Evolutionary conservation across 2,113 vertebrate genomes (phyloP).

Genomic region (Eubucco bourcierii): DNA sequence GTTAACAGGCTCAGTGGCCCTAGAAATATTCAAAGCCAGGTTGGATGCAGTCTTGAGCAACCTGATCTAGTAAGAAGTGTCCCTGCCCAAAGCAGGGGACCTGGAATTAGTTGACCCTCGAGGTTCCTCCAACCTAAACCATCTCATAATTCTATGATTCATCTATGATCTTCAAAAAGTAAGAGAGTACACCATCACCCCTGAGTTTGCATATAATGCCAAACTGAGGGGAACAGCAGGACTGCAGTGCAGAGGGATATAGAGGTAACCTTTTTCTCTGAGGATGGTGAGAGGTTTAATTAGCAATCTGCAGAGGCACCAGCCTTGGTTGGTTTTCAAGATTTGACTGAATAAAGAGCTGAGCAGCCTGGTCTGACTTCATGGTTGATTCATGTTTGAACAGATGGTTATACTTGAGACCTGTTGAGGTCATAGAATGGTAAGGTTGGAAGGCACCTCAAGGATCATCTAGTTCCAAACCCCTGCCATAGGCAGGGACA

Average conservation of each 20-base stretch:
- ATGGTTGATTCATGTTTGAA: neutral
- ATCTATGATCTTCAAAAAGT: neutral
- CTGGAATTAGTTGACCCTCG: no score
- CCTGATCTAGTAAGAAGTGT: no score
- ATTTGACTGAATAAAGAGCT: neutral
- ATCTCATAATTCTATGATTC: neutral
- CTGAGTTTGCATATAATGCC: neutral
- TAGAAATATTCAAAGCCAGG: no score
- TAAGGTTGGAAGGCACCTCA: no score
- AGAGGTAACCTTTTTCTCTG: neutral
- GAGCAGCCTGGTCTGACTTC: neutral
- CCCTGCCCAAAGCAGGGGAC: no score
- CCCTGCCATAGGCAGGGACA: no score
- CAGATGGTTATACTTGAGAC: neutral
- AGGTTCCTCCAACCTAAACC: neutral
- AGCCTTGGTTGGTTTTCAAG: neutral
- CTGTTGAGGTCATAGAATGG: no score
- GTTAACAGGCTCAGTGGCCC: neutral
- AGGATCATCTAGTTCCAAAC: no score
- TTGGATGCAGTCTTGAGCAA: no score
- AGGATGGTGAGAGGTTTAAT: neutral
- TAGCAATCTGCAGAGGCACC: neutral
- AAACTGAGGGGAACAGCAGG: neutral
- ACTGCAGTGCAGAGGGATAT: neutral
- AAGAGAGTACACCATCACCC: neutral